A percentile compares a stretch with the other conserved stretches of the same genome.
These are phyloP conservation scores for Avahi laniger DNA, from an alignment of 2,797 vertebrate species.

Conservation along the genomic window DNA sequence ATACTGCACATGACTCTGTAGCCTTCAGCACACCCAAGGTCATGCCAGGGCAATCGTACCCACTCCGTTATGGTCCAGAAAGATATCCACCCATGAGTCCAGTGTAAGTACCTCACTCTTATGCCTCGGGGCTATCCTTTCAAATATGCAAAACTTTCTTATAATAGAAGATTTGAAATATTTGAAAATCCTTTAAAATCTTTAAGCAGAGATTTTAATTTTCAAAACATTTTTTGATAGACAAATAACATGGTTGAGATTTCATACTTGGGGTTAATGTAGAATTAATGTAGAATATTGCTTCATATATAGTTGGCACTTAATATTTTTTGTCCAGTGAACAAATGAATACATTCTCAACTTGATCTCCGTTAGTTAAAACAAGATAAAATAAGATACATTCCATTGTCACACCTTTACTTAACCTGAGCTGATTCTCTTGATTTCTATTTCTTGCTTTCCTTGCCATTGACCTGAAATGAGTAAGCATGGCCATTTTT, in stretches of 20 bases:
- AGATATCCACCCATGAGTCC: accelerated
- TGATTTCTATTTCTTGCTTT: neutral
- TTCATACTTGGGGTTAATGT: too few relatives aligned
- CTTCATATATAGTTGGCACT: accelerated
- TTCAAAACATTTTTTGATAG: neutral
- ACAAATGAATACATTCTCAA: neutral
- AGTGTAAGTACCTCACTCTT: accelerated
- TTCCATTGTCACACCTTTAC: accelerated
- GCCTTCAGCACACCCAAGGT: neutral
- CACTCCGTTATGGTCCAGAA: accelerated
- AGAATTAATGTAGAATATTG: accelerated
- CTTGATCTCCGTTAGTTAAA: neutral
- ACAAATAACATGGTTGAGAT: too few relatives aligned
- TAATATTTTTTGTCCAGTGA: neutral
- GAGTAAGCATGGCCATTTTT: conserved; percentile 56
- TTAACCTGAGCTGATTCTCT: neutral
- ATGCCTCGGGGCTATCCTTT: accelerated
- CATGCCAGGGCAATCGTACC: neutral
- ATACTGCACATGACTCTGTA: neutral
- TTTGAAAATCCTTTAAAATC: neutral
- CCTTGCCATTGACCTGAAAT: neutral
- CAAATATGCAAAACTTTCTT: neutral
- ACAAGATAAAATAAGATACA: too few relatives aligned
- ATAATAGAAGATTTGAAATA: neutral
- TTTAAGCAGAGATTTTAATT: neutral